These are phyloP conservation scores for Planiliza haematocheilus DNA, from an alignment of 2,113 vertebrate genomes.

Conservation along the genomic window DNA sequence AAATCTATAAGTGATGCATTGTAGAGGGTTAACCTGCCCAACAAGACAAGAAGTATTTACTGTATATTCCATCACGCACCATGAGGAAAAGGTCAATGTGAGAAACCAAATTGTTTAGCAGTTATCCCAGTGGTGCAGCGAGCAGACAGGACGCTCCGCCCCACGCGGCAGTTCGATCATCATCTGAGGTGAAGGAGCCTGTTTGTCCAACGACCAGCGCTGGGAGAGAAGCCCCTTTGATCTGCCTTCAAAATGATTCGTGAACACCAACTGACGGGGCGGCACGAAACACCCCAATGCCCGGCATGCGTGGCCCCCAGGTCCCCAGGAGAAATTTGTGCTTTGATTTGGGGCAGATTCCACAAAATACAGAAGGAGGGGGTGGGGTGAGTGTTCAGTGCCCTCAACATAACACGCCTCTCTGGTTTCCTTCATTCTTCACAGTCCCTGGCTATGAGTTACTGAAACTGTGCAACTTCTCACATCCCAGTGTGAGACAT, in stretches of 20 bases:
- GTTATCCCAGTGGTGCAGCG: conserved; percentile 46
- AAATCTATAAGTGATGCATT: no score
- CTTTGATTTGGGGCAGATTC: conserved; percentile 86
- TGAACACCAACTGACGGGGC: conserved; percentile 90
- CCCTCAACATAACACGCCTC: conserved; percentile 2
- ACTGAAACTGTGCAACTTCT: no score
- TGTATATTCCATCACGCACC: conserved; percentile 16
- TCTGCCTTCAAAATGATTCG: conserved; percentile 91
- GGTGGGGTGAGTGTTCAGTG: not conserved
- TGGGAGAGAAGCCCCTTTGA: conserved; percentile 84
- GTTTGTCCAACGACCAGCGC: conserved; percentile 81
- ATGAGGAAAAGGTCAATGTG: conserved; percentile 45
- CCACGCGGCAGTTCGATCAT: conserved; percentile 83
- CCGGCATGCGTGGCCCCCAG: conserved; percentile 78
- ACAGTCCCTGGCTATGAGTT: no score
- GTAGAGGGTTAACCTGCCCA: not conserved
- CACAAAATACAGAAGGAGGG: not conserved
- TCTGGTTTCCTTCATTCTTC: not conserved
- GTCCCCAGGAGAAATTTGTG: conserved; percentile 85
- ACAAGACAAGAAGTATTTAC: conserved; percentile 4
- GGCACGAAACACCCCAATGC: conserved; percentile 88
- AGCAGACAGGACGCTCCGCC: conserved; percentile 56
- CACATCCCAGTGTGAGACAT: no score
- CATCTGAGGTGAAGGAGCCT: conserved; percentile 75
- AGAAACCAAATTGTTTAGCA: conserved; percentile 10